Evolutionary conservation across 2,113 vertebrate species (phyloP).

Genomic region (Gobio gobio): DNA sequence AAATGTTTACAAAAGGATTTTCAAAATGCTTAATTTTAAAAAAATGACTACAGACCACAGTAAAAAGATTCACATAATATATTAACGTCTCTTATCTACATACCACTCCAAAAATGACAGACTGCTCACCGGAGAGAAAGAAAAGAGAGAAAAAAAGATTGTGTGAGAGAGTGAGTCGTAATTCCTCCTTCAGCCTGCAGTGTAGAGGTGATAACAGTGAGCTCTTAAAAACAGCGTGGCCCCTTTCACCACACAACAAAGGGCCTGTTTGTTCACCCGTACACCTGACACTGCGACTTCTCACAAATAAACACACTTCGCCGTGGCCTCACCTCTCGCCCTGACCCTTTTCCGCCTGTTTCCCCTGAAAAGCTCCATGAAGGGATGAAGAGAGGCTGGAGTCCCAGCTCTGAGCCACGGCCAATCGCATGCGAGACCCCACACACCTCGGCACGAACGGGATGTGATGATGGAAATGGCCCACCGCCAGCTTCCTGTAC

Average conservation of each 20-base stretch:
- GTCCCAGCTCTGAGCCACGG: background rate
- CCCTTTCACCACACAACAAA: slow-evolving; percentile 45
- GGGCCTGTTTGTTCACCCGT: slow-evolving; percentile 47
- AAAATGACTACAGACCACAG: background rate
- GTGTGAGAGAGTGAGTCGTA: slow-evolving; percentile 42
- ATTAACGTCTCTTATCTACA: background rate
- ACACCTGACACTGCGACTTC: slow-evolving; percentile 47
- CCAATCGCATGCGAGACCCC: background rate
- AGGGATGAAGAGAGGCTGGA: background rate
- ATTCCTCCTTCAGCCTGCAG: slow-evolving; percentile 36
- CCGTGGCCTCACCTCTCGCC: slow-evolving; percentile 17
- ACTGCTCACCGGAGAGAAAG: background rate
- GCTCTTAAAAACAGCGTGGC: slow-evolving; percentile 30
- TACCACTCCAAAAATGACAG: slow-evolving; percentile 15
- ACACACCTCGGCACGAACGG: background rate
- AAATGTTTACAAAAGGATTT: background rate
- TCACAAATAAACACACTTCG: slow-evolving; percentile 37
- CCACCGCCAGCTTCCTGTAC: background rate
- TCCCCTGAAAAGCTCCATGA: background rate
- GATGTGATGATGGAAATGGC: slow-evolving; percentile 21
- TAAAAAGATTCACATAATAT: background rate
- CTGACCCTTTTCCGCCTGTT: background rate
- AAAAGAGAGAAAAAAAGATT: background rate
- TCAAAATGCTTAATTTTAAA: background rate
- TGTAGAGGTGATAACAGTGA: slow-evolving; percentile 36